A percentile compares a stretch with the other conserved stretches of the same genome.
Conservation (phyloP, 1,140 invertebrate species). For the Diachasma alloeum region DNA sequence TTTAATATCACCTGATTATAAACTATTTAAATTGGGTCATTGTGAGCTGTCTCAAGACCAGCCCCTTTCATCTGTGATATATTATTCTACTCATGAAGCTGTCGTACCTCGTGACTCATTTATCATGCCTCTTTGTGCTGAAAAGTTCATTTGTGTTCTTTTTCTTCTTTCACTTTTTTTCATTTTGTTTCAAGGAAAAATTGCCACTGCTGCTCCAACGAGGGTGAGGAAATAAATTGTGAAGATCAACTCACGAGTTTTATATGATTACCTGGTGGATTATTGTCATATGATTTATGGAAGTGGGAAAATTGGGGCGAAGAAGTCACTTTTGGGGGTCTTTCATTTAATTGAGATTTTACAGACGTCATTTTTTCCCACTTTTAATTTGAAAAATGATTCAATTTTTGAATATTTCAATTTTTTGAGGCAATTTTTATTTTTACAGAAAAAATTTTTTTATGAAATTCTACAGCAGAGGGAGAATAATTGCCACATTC, state of each 20-base stretch:
- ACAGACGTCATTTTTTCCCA: too few relatives aligned
- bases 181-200: neutral
- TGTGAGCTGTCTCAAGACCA: neutral
- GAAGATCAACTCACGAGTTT: neutral
- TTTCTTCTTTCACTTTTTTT: neutral
- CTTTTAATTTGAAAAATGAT: too few relatives aligned
- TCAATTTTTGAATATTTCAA: too few relatives aligned
- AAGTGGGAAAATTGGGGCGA: neutral
- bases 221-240: neutral
- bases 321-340: too few relatives aligned
- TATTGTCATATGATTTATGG: neutral
- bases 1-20: neutral
- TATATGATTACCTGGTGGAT: neutral
- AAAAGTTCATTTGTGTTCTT: neutral
- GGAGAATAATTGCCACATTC: too few relatives aligned
- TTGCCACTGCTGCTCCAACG: neutral
- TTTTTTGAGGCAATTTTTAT: too few relatives aligned
- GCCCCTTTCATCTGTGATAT: neutral
- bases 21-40: neutral
- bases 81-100: conserved; percentile 7
- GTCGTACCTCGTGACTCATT: neutral
- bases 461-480: too few relatives aligned
- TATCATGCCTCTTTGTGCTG: neutral
- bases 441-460: too few relatives aligned
- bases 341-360: too few relatives aligned